Percentiles rank a stretch among this genome's conserved stretches.
Evolutionary conservation across 2,888 invertebrate species (phyloP).

Genomic region (Calephelis perditalis): DNA sequence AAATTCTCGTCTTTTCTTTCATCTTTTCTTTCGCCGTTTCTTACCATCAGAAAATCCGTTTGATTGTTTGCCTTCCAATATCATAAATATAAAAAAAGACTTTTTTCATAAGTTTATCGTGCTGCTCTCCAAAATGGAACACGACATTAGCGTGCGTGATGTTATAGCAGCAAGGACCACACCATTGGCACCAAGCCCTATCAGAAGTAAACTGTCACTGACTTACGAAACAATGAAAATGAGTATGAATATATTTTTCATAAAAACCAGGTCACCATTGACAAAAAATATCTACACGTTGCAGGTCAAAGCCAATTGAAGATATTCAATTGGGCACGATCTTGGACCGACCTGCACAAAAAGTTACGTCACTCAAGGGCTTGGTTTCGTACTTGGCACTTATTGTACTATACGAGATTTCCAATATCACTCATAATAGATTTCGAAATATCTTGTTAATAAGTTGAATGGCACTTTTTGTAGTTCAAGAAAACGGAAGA

Average conservation of each 20-base stretch:
- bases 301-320: slow-evolving; percentile 7
- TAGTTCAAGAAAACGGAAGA: neutral
- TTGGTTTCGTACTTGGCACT: slow-evolving; percentile 6
- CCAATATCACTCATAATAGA: neutral
- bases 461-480: neutral
- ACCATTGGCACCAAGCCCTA: too few species aligned
- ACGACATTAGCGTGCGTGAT: too few species aligned
- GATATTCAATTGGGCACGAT: slow-evolving; percentile 8
- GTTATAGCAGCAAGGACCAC: too few species aligned
- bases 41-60: too few species aligned
- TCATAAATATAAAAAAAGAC: too few species aligned
- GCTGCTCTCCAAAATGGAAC: too few species aligned
- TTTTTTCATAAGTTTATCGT: too few species aligned
- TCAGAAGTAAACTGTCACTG: too few species aligned
- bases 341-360: neutral
- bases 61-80: too few species aligned
- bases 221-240: too few species aligned
- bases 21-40: too few species aligned
- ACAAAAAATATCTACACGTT: neutral
- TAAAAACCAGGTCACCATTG: slow-evolving; percentile 4
- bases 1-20: too few species aligned
- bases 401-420: slow-evolving; percentile 9
- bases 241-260: neutral
- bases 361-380: slow-evolving; percentile 11
- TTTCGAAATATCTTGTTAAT: neutral